phyloP scores from a whole-genome alignment of 2,797 vertebrate genomes.

The Channallabes apus region DNA sequence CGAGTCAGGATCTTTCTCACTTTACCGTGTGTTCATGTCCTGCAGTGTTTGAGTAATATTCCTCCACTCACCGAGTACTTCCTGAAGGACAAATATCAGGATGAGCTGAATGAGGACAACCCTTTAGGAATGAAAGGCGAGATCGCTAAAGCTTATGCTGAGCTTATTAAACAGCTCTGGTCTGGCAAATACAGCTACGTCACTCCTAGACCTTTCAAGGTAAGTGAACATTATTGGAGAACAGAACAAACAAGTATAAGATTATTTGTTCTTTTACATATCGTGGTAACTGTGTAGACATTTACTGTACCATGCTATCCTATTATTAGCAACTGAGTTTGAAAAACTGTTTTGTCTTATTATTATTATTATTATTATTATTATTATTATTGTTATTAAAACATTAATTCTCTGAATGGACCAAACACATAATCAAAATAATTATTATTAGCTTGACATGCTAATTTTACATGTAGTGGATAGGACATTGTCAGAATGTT shows the following conservation, averaged over 20 bases:
- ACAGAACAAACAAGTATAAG: not conserved
- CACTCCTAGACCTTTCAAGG: constrained; percentile 97
- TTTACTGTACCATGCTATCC: not conserved
- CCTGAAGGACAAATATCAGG: constrained; percentile 93
- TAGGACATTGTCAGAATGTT: not conserved
- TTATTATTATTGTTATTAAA: not conserved
- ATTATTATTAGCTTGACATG: no score
- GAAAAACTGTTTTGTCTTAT: no score
- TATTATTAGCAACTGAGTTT: not conserved
- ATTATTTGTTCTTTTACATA: not conserved
- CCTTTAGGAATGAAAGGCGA: constrained; percentile 98
- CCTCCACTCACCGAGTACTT: constrained; percentile 96
- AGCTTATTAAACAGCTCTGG: constrained; percentile 97
- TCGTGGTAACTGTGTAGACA: not conserved
- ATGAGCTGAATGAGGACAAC: constrained; percentile 97
- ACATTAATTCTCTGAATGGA: not conserved
- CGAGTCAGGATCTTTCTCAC: not conserved
- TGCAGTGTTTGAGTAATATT: constrained; percentile 96
- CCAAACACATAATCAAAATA: not conserved
- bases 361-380: no score
- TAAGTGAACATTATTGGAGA: constrained; percentile 51
- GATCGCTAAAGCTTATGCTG: constrained; percentile 93
- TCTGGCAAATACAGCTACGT: constrained; percentile 94
- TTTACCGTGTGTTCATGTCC: constrained; percentile 20
- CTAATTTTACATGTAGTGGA: not conserved